phyloP scores from a whole-genome alignment of 2,797 vertebrate genomes.

The Lindbergichthys nudifrons region DNA sequence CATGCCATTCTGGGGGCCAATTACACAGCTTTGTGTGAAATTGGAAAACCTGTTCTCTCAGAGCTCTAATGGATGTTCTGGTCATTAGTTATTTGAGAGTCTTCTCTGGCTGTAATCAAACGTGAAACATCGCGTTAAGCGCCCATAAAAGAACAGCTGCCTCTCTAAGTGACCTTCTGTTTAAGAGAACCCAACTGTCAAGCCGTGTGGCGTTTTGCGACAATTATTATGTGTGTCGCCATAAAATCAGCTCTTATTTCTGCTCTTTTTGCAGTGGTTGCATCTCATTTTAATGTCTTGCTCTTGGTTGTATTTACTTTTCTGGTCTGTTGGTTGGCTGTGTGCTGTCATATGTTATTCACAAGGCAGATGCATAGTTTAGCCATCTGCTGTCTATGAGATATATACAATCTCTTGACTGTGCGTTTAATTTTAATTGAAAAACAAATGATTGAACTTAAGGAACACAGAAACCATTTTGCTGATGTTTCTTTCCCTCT shows the following conservation, averaged over 20 bases:
- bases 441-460: constrained; percentile 1
- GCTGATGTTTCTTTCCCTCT: constrained; percentile 53
- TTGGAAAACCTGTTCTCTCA: constrained; percentile 92
- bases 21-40: constrained; percentile 90
- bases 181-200: constrained; percentile 91
- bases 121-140: constrained; percentile 97
- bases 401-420: background rate
- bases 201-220: constrained; percentile 79
- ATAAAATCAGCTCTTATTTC: constrained; percentile 70
- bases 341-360: constrained; percentile 46
- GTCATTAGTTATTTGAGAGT: constrained; percentile 98
- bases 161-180: constrained; percentile 97
- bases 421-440: constrained; percentile 27
- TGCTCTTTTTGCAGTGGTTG: constrained; percentile 70
- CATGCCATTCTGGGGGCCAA: constrained; percentile 84
- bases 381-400: constrained; percentile 53
- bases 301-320: constrained; percentile 77
- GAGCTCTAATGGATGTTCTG: constrained; percentile 96
- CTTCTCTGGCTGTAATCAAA: constrained; percentile 97
- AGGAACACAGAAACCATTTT: background rate
- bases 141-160: constrained; percentile 98
- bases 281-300: constrained; percentile 76
- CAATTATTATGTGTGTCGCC: constrained; percentile 74
- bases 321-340: constrained; percentile 55
- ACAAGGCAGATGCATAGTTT: constrained; percentile 36